Evolutionary conservation across 2,888 invertebrate genomes (phyloP), one percentile per base, ranked within the genome.

Genomic region (Polymixis flavicincta): DNA sequence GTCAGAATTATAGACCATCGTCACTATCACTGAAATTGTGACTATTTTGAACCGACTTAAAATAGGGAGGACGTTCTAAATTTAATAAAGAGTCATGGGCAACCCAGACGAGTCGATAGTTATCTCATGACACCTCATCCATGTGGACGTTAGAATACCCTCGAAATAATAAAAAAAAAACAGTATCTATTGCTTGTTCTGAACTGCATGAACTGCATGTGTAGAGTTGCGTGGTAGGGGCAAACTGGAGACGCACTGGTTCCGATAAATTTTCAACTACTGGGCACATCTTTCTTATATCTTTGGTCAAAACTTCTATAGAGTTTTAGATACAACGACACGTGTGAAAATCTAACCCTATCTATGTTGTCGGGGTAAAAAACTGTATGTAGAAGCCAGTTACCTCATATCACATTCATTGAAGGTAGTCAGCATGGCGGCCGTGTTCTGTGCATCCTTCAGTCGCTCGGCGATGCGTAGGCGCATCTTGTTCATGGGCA

Each of bases 391-490:
- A 55, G 1, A 64, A 28, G 7, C 52, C 17, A 22, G 17, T 71
- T 74, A 95, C 96, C 99, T 98, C 99, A 99, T 99, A 94, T 99
- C 99, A 86, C 99, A 98, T 97, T 99, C 99, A 94, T 99, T 99
- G 94, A 99, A 99, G 0, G 99, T 99, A 22, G 99, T 99, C 84
- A 99, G 96, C 99, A 99, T 99, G 13, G 99, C 99, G 89, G 99
- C 99, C 0, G 98, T 98, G 93, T 99, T 99, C 96, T 99, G 99
- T 3, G 99, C 99, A 87, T 99, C 99, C 96, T 99, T 99, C 88
- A 99, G 97, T 78, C 99, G 97, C 88, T 99, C 97, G 0, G 99
- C 98, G 90, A 99, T 99, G 90, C 99, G 98, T 91, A 97, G 97
- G 73, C 99, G 97, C 99, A 99, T 99, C 89, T 99, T 97, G 94